Conservation (phyloP, 2,888 invertebrate genomes). For the Mellilla xanthometata region DNA sequence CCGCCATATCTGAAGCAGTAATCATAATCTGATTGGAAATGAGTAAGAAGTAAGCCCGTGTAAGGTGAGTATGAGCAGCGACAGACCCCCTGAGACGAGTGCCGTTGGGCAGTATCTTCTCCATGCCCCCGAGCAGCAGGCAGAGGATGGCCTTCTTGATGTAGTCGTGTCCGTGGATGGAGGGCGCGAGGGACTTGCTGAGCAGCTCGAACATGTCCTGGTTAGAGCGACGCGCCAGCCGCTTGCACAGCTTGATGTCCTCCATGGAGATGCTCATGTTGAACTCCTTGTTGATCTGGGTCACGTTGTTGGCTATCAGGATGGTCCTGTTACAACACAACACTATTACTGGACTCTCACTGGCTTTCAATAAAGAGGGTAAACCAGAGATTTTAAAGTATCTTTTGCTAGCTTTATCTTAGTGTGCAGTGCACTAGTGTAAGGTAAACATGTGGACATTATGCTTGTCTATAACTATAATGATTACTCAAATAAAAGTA, state of each 20-base stretch:
- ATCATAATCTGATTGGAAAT: no score
- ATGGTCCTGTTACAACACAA: conserved; percentile 87
- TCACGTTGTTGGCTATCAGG: conserved; percentile 96
- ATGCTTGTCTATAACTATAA: no score
- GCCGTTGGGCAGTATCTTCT: conserved; percentile 96
- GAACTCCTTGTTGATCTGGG: conserved; percentile 94
- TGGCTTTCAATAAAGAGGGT: no score
- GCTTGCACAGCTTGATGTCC: conserved; percentile 95
- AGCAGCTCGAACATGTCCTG: conserved; percentile 94
- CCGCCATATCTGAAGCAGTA: no score
- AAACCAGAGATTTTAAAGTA: no score
- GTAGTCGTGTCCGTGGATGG: conserved; percentile 98
- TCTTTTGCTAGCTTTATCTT: no score
- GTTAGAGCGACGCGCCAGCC: conserved; percentile 86
- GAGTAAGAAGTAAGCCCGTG: no score
- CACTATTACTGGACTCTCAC: no score
- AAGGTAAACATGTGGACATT: no score
- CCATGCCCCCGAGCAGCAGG: conserved; percentile 96
- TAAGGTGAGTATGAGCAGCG: no score
- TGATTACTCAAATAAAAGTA: no score
- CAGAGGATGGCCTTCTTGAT: conserved; percentile 98
- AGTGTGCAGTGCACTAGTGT: no score
- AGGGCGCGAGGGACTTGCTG: conserved; percentile 96
- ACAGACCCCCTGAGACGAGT: conserved; percentile 92
- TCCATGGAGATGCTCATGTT: conserved; percentile 89